Evolutionary conservation across 2,888 invertebrate genomes (phyloP), one percentile per base, ranked within the genome.

Genomic region (Cephalotes varians): DNA sequence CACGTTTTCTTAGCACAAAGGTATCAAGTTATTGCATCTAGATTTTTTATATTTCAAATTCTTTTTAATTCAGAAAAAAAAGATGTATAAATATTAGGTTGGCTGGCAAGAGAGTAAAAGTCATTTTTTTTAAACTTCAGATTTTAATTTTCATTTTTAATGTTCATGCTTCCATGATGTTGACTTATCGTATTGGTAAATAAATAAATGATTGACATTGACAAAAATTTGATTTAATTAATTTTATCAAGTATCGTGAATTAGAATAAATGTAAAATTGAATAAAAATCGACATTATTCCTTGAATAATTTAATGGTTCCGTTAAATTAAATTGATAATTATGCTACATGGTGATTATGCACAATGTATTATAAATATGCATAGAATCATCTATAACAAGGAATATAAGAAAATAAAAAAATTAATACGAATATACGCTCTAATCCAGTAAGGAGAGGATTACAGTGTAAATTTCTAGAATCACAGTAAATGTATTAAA

Each of bases 401-500:
- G 49, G 1, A 56, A 34, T 64, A 28, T n/a, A 74, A 69, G 12
- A 60, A 31, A 62, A 74, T 37, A 65, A 65, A 74, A 9, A 67
- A 73, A 58, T 44, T 37, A 37, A 64, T 2, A 64, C 2, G 2
- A 51, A 77, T 60, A 40, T 18, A 72, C 60, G 21, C 58, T 82
- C 83, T 77, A 82, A 80, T 86, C 51, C 73, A 87, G 44, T 84
- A 89, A 82, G 81, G 86, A 84, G 85, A 83, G 58, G 83, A 87
- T 86, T 81, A 47, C 21, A 80, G 77, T 56, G 80, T 77, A 62
- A 64, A 86, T 65, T 83, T 80, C 34, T 83, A 81, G 37, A 84
- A 89, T 89, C 86, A 89, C 88, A 89, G 87, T 54, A 81, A 54
- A 67, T 74, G 82, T 82, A 81, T 49, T 83, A 80, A 72, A 84